phyloP scores from a whole-genome alignment of 2,797 vertebrate species.

The Neosalanx taihuensis region DNA sequence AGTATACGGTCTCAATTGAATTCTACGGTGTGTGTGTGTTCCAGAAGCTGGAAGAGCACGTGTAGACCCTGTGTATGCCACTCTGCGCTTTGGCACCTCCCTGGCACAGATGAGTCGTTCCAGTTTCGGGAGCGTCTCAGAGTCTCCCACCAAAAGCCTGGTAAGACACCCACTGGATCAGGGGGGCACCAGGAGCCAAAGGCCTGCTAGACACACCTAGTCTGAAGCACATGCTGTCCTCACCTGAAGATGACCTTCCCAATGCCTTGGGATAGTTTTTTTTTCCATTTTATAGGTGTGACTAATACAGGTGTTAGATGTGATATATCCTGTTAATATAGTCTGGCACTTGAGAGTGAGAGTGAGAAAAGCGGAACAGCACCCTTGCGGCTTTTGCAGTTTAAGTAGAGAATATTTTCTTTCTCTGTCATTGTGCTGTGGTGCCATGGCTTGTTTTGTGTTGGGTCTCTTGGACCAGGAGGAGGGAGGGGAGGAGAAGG shows the following conservation, averaged over 20 bases:
- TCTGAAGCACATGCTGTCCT: not conserved
- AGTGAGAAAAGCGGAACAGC: not conserved
- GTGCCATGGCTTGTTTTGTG: slow-evolving; percentile 1
- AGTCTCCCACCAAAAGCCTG: slow-evolving; percentile 85
- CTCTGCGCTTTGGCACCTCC: slow-evolving; percentile 87
- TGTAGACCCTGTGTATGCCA: slow-evolving; percentile 87
- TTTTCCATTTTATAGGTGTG: not conserved
- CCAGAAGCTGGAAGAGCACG: slow-evolving; percentile 65
- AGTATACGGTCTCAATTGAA: slow-evolving; percentile 28
- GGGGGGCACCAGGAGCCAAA: not conserved
- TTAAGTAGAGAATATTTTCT: not conserved
- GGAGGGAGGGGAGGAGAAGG: slow-evolving; percentile 77
- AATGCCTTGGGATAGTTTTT: too few species aligned
- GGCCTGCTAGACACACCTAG: not conserved
- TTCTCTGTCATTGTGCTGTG: not conserved
- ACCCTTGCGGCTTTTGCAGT: not conserved
- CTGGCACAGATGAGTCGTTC: slow-evolving; percentile 87
- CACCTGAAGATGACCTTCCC: not conserved
- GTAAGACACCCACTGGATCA: slow-evolving; percentile 62
- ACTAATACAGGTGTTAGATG: not conserved
- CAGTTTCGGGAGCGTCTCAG: slow-evolving; percentile 86
- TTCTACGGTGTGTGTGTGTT: slow-evolving; percentile 37
- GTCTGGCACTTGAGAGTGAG: not conserved
- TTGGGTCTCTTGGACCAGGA: slow-evolving; percentile 46
- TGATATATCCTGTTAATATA: not conserved